Percentiles rank a stretch among this genome's conserved stretches.
Conservation (phyloP, 2,888 invertebrate genomes). For the Desoria tigrina region DNA sequence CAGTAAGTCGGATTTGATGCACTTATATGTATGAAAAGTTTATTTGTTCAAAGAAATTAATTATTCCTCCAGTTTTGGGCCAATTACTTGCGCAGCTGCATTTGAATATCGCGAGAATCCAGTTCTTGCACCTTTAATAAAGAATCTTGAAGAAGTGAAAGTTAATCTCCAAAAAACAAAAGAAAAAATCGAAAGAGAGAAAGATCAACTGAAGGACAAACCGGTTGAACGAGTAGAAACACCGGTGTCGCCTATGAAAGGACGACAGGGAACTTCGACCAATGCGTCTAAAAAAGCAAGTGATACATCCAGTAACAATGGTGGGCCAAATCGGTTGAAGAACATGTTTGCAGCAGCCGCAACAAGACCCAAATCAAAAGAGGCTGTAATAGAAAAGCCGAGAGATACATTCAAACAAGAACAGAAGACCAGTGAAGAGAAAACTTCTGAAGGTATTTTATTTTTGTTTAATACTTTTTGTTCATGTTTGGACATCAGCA, state of each 20-base stretch:
- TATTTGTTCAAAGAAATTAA: background rate
- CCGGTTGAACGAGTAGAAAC: background rate
- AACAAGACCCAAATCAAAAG: slow-evolving; percentile 21
- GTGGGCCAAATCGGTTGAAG: slow-evolving; percentile 27
- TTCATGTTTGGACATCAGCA: background rate
- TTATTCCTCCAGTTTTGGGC: slow-evolving; percentile 30
- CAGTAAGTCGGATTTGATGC: slow-evolving; percentile 27
- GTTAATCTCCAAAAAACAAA: background rate
- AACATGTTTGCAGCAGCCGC: slow-evolving; percentile 40
- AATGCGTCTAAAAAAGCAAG: slow-evolving; percentile 22
- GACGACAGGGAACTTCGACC: slow-evolving; percentile 6
- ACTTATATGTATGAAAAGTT: too few relatives aligned
- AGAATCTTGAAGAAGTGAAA: slow-evolving; percentile 2
- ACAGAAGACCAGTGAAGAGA: background rate
- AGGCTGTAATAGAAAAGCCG: background rate
- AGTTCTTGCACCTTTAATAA: background rate
- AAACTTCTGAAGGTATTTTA: background rate
- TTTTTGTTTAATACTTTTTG: background rate
- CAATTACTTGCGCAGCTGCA: slow-evolving; percentile 25
- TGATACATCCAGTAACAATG: background rate
- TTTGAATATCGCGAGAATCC: slow-evolving; percentile 10
- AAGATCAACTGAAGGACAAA: background rate
- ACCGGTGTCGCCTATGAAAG: too few relatives aligned
- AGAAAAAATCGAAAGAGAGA: background rate
- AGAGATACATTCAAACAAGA: too few relatives aligned